Conservation (phyloP, 1,140 invertebrate genomes). For the Lepidurus apus region DNA sequence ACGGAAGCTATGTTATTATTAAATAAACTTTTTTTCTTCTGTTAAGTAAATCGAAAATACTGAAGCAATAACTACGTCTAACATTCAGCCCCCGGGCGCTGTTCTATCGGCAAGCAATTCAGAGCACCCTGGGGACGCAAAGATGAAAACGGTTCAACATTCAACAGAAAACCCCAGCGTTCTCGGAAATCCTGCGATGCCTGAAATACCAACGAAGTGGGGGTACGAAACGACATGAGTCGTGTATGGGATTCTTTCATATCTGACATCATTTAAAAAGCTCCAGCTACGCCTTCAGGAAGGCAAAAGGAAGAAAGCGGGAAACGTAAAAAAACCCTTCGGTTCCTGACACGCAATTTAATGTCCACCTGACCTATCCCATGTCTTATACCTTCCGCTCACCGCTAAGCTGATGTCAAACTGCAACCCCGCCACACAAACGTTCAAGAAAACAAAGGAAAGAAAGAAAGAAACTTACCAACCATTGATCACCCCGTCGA, state of each 20-base stretch:
- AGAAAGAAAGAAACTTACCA: slow-evolving; percentile 59
- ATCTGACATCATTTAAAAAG: background rate
- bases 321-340: slow-evolving; percentile 16
- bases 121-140: background rate
- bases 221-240: background rate
- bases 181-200: background rate
- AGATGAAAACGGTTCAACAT: slow-evolving; percentile 4
- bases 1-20: background rate
- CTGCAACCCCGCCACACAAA: too few species aligned
- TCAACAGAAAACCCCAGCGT: background rate
- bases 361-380: background rate
- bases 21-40: slow-evolving; percentile 2
- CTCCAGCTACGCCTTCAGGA: background rate
- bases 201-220: slow-evolving; percentile 6
- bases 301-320: background rate
- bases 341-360: background rate
- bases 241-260: background rate
- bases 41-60: slow-evolving; percentile 1
- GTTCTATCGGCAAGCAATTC: slow-evolving; percentile 2
- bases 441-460: background rate
- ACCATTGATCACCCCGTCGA: slow-evolving; percentile 81
- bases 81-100: background rate
- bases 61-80: background rate
- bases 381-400: too few species aligned
- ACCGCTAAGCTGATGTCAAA: too few species aligned